Evolutionary conservation across 92 coral and sea anemone species (phyloP).

Genomic region (Nematostella vectensis): DNA sequence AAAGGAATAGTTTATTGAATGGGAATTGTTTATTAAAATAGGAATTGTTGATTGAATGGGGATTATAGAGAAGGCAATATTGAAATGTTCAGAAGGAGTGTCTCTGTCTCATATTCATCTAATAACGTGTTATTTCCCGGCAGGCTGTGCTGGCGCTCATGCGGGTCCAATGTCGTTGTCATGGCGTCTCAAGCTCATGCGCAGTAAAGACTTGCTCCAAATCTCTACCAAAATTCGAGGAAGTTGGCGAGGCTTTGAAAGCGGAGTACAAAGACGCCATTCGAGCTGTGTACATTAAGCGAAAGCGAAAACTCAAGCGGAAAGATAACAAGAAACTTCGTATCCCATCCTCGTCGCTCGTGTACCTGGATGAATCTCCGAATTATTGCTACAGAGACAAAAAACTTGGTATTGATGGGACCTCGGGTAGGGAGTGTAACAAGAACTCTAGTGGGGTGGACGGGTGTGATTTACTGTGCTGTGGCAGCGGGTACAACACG

Average conservation of each 20-base stretch:
- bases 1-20: too few relatives aligned
- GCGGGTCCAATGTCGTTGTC: slow-evolving; percentile 77
- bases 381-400: slow-evolving; percentile 71
- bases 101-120: too few relatives aligned
- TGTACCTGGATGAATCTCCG: slow-evolving; percentile 60
- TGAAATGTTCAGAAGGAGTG: too few relatives aligned
- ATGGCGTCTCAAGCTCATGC: slow-evolving; percentile 86
- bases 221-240: slow-evolving; percentile 52
- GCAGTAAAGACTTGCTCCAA: slow-evolving; percentile 70
- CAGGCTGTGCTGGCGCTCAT: slow-evolving; percentile 63
- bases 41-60: too few relatives aligned
- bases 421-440: slow-evolving; percentile 80
- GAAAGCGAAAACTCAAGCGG: slow-evolving; percentile 55
- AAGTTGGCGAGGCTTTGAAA: slow-evolving; percentile 56
- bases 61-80: too few relatives aligned
- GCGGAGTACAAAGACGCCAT: slow-evolving; percentile 51
- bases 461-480: slow-evolving; percentile 75
- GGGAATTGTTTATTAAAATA: too few relatives aligned
- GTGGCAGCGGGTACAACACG: slow-evolving; percentile 90
- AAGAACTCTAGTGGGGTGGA: slow-evolving; percentile 56
- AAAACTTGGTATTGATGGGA: slow-evolving; percentile 62
- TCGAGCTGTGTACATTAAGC: slow-evolving; percentile 38
- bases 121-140: background rate
- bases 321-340: slow-evolving; percentile 51
- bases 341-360: slow-evolving; percentile 38